Conservation (phyloP, 2,888 invertebrate species). For the Notocelia uddmanniana region DNA sequence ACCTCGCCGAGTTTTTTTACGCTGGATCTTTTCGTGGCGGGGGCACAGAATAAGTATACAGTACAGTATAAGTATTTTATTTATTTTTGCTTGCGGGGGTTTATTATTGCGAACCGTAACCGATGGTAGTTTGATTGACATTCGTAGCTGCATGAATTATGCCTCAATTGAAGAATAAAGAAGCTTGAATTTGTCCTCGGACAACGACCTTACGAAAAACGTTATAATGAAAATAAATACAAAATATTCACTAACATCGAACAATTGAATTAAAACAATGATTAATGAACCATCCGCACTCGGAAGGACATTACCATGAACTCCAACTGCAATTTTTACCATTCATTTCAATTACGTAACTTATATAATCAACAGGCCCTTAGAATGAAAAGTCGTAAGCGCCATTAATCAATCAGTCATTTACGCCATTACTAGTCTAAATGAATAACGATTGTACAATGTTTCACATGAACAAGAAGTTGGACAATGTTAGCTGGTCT, state of each 20-base stretch:
- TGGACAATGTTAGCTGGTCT: constrained; percentile 66
- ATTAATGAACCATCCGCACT: constrained; percentile 23
- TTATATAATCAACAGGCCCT: constrained; percentile 41
- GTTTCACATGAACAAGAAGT: constrained; percentile 55
- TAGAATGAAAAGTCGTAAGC: neutral
- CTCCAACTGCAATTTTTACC: constrained; percentile 32
- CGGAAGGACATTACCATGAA: constrained; percentile 32
- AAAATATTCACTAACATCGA: neutral
- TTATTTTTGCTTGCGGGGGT: too few relatives aligned
- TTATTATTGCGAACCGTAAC: too few relatives aligned
- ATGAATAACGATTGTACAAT: constrained; percentile 32
- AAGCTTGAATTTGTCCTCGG: too few relatives aligned
- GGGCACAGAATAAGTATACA: too few relatives aligned
- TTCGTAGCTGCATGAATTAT: too few relatives aligned
- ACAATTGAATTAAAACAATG: constrained; percentile 1
- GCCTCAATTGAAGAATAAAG: too few relatives aligned
- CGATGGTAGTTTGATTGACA: too few relatives aligned
- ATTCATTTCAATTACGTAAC: constrained; percentile 37
- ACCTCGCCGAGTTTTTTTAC: too few relatives aligned
- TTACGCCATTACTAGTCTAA: neutral
- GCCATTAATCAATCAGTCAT: neutral
- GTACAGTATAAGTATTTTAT: too few relatives aligned
- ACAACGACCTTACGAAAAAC: neutral
- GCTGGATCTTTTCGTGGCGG: too few relatives aligned
- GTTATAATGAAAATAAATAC: too few relatives aligned